Percentiles rank a stretch among this genome's conserved stretches.
These are phyloP conservation scores for Drosophila bocqueti DNA, from an alignment of 1,140 invertebrate genomes.

Conservation along the genomic window DNA sequence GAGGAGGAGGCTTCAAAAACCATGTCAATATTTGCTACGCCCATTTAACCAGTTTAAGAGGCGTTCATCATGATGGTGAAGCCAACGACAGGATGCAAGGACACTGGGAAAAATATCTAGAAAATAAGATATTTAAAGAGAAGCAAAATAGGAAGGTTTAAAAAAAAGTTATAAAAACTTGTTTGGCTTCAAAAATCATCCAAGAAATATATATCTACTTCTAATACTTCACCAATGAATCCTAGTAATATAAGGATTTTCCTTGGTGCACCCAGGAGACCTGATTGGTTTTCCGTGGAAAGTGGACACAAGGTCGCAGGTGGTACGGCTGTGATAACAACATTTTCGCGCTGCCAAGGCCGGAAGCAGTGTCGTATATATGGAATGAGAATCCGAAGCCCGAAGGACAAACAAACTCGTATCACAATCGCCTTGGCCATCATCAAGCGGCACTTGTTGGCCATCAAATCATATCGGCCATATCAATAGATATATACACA, in stretches of 20 bases:
- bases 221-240: too few species aligned
- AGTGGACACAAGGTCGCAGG: slow-evolving; percentile 32
- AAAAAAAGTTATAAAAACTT: not conserved
- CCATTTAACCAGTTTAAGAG: slow-evolving; percentile 77
- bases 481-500: not conserved
- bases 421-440: not conserved
- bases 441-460: slow-evolving; percentile 4
- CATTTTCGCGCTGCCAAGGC: slow-evolving; percentile 11
- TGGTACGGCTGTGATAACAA: slow-evolving; percentile 16
- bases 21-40: slow-evolving; percentile 75
- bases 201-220: too few species aligned
- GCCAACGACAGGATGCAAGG: slow-evolving; percentile 43
- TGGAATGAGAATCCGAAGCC: not conserved
- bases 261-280: not conserved
- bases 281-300: slow-evolving; percentile 6
- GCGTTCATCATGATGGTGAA: slow-evolving; percentile 46
- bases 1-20: slow-evolving; percentile 43
- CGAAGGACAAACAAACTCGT: slow-evolving; percentile 7
- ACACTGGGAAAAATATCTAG: not conserved
- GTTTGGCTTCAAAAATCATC: not conserved
- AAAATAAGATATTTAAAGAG: too few species aligned
- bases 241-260: not conserved
- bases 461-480: slow-evolving; percentile 14
- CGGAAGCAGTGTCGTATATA: slow-evolving; percentile 7
- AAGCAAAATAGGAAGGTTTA: not conserved